Conservation (phyloP, 2,113 vertebrate genomes). For the Pachycephala philippinensis region DNA sequence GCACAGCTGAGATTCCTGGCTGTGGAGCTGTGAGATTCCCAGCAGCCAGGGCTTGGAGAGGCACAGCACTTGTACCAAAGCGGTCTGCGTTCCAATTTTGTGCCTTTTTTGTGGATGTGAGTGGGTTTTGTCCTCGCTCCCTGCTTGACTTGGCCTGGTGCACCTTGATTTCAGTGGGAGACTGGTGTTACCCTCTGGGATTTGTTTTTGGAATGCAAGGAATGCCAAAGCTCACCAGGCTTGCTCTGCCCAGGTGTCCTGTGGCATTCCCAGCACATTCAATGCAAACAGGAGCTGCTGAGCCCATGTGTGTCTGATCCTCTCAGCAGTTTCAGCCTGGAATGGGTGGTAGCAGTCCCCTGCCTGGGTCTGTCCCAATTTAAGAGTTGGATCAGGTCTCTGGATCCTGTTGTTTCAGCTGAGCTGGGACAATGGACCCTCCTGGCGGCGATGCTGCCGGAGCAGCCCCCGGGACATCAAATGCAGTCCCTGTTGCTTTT, state of each 20-base stretch:
- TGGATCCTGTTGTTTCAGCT: neutral
- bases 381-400: fast-evolving
- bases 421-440: neutral
- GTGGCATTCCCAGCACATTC: fast-evolving
- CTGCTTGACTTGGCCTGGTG: neutral
- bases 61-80: neutral
- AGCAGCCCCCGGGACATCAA: neutral
- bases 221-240: fast-evolving
- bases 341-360: fast-evolving
- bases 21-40: neutral
- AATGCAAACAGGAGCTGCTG: fast-evolving
- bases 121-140: neutral
- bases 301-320: neutral
- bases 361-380: fast-evolving
- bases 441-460: fast-evolving
- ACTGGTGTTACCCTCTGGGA: neutral
- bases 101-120: neutral
- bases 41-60: neutral
- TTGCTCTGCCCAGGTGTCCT: neutral
- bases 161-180: fast-evolving
- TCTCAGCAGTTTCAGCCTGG: fast-evolving
- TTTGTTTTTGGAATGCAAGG: neutral
- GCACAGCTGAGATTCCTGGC: neutral
- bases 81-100: fast-evolving
- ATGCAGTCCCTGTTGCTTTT: neutral